These are phyloP conservation scores for Drosophila lacteicornis DNA, from an alignment of 1,140 invertebrate genomes.

Conservation along the genomic window DNA sequence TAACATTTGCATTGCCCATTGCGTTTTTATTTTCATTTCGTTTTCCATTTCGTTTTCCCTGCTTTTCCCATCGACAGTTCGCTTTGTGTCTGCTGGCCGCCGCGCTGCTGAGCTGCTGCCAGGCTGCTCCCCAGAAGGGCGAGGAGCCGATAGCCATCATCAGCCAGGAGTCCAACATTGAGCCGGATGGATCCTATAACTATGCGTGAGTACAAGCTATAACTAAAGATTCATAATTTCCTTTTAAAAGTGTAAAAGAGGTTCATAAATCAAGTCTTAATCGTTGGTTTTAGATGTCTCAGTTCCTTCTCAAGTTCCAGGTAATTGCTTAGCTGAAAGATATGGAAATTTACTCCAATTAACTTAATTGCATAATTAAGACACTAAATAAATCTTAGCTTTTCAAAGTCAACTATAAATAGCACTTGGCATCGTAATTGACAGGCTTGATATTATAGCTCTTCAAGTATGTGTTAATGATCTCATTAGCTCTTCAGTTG, in stretches of 20 bases:
- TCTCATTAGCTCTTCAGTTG: constrained; percentile 14
- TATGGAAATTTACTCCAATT: neutral
- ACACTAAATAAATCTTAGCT: neutral
- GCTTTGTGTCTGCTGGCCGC: constrained; percentile 70
- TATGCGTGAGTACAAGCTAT: constrained; percentile 85
- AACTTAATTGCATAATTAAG: constrained; percentile 7
- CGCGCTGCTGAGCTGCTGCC: constrained; percentile 73
- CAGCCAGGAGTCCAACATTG: constrained; percentile 88
- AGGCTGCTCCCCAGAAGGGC: constrained; percentile 85
- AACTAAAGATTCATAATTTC: neutral
- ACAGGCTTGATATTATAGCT: constrained; percentile 8
- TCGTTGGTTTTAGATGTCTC: neutral
- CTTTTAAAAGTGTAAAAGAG: neutral
- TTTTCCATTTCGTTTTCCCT: neutral
- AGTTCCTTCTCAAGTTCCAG: neutral
- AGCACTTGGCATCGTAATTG: constrained; percentile 1
- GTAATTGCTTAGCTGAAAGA: neutral
- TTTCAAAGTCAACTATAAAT: neutral
- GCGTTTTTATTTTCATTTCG: constrained; percentile 43
- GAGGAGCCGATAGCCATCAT: constrained; percentile 87
- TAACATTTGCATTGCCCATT: constrained; percentile 34
- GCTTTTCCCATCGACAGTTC: constrained; percentile 61
- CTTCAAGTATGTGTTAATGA: constrained; percentile 13
- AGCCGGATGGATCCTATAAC: constrained; percentile 88
- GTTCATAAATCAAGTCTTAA: neutral